These are phyloP conservation scores for Allobates femoralis DNA, from an alignment of 2,797 vertebrate species.

Conservation along the genomic window DNA sequence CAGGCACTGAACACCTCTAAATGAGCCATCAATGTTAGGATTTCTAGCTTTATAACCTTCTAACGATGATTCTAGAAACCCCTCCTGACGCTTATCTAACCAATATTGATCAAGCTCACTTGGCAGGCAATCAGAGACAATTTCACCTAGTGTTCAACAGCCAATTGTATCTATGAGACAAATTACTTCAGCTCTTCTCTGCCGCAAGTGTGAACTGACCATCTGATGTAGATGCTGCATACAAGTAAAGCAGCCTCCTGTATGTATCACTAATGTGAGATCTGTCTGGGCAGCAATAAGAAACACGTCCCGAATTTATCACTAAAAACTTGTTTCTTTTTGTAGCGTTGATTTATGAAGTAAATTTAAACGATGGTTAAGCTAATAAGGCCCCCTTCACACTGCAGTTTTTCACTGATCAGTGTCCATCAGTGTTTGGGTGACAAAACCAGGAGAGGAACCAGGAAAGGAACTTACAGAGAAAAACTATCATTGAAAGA, in stretches of 20 bases:
- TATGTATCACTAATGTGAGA: neutral
- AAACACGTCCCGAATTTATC: neutral
- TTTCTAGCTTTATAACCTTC: constrained; percentile 68
- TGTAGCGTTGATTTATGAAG: too few species aligned
- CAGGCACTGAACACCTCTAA: constrained; percentile 56
- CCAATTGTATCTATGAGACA: constrained; percentile 45
- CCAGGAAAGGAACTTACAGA: too few species aligned
- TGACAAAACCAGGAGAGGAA: too few species aligned
- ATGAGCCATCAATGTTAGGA: neutral
- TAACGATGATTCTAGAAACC: constrained; percentile 71
- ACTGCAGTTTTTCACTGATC: too few species aligned
- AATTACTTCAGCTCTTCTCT: constrained; percentile 19
- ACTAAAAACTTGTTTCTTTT: too few species aligned
- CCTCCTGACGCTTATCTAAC: constrained; percentile 69
- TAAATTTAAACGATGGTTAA: too few species aligned
- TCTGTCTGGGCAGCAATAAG: neutral
- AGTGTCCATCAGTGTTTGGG: too few species aligned
- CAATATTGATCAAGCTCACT: constrained; percentile 74
- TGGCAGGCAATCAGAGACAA: constrained; percentile 73
- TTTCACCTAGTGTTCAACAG: constrained; percentile 68
- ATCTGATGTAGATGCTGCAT: neutral
- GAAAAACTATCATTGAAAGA: too few species aligned
- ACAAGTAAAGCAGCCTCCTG: neutral
- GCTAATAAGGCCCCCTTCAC: too few species aligned
- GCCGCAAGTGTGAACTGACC: neutral